Percentiles rank a stretch among this genome's conserved stretches.
These are phyloP conservation scores for Oncorhynchus gorbuscha DNA, from an alignment of 2,113 vertebrate genomes.

Conservation along the genomic window DNA sequence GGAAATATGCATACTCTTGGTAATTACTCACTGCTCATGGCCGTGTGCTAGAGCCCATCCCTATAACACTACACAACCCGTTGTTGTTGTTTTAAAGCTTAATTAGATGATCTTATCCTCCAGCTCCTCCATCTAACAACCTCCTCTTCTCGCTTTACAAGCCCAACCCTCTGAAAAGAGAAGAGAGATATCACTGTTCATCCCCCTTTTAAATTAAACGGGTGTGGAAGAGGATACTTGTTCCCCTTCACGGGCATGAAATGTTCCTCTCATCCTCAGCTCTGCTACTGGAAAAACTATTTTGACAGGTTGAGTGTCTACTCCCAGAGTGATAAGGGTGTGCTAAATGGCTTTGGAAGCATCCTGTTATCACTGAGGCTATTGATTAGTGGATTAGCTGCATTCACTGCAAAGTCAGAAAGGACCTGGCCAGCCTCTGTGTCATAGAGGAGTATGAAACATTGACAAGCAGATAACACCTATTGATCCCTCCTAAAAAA, in stretches of 20 bases:
- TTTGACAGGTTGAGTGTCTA: constrained; percentile 68
- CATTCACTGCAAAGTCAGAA: constrained; percentile 51
- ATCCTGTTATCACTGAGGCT: constrained; percentile 72
- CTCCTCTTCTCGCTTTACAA: background rate
- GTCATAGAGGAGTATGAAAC: constrained; percentile 72
- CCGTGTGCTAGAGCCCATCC: background rate
- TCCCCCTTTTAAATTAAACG: background rate
- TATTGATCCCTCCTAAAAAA: constrained; percentile 72
- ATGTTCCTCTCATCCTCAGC: constrained; percentile 19
- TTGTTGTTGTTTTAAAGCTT: background rate
- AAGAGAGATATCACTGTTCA: background rate
- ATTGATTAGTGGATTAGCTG: constrained; percentile 70
- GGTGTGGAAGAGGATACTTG: background rate
- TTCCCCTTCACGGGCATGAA: constrained; percentile 19
- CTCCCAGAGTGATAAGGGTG: constrained; percentile 67
- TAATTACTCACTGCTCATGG: constrained; percentile 7
- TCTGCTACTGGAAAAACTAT: constrained; percentile 72
- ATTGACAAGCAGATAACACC: constrained; percentile 77
- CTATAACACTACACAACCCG: background rate
- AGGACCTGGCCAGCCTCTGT: constrained; percentile 27
- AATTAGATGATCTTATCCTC: background rate
- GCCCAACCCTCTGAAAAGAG: background rate
- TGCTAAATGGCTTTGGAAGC: constrained; percentile 71
- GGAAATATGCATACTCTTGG: constrained; percentile 15
- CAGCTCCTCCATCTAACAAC: background rate